Evolutionary conservation across 2,797 vertebrate genomes (phyloP).

Genomic region (Neoniphon sammara): DNA sequence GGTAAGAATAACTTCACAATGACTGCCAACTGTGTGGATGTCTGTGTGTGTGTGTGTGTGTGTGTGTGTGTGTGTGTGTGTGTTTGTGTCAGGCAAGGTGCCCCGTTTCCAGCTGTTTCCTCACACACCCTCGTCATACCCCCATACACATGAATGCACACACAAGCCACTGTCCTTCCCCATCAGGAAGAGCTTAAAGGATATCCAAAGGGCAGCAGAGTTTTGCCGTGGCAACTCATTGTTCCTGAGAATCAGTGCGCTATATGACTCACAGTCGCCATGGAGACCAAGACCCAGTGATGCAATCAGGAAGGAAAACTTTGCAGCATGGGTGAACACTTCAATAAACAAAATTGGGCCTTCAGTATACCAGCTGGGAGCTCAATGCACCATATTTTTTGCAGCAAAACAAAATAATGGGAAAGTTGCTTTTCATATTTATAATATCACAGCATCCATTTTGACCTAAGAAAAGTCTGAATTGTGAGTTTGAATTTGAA

Average conservation of each 20-base stretch:
- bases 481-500: background rate
- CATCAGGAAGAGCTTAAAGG: conserved; percentile 60
- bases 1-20: conserved; percentile 11
- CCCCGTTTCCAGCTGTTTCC: conserved; percentile 65
- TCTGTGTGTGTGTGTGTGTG: conserved; percentile 8
- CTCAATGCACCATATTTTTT: background rate
- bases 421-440: background rate
- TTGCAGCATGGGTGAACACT: conserved; percentile 30
- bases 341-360: conserved; percentile 6
- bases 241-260: conserved; percentile 53
- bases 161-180: conserved; percentile 44
- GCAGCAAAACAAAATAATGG: background rate
- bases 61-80: conserved; percentile 31
- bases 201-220: conserved; percentile 38
- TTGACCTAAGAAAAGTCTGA: too few species aligned
- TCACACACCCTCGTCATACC: conserved; percentile 27
- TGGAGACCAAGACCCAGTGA: conserved; percentile 46
- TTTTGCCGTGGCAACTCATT: conserved; percentile 45
- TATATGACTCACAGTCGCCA: conserved; percentile 45
- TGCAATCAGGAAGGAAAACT: conserved; percentile 67
- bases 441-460: too few species aligned
- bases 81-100: conserved; percentile 7
- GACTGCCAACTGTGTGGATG: conserved; percentile 1
- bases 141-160: conserved; percentile 36
- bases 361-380: background rate